Percentiles rank a stretch among this genome's conserved stretches.
These are phyloP conservation scores for Villa cingulata DNA, from an alignment of 2,888 invertebrate genomes.

Conservation along the genomic window DNA sequence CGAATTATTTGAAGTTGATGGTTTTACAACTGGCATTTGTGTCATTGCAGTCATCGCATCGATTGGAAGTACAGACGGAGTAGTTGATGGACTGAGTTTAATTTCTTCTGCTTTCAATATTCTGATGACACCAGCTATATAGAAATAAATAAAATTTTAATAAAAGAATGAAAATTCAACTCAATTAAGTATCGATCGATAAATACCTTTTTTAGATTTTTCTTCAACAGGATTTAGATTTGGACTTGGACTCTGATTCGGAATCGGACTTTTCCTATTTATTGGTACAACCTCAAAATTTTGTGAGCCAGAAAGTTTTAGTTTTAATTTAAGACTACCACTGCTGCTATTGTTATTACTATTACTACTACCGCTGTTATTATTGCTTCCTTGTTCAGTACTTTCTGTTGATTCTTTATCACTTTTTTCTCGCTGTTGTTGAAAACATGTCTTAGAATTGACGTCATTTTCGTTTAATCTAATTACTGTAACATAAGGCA, in stretches of 20 bases:
- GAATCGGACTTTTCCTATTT: slow-evolving; percentile 4
- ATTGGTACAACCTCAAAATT: slow-evolving; percentile 17
- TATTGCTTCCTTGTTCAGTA: too few relatives aligned
- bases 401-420: not conserved
- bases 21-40: slow-evolving; percentile 7
- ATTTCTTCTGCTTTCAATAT: slow-evolving; percentile 18
- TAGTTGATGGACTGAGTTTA: slow-evolving; percentile 13
- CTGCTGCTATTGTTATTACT: not conserved
- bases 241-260: not conserved
- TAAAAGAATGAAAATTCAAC: not conserved
- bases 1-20: not conserved
- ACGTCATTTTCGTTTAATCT: slow-evolving; percentile 14
- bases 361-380: too few relatives aligned
- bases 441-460: slow-evolving; percentile 13
- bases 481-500: slow-evolving; percentile 16
- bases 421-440: slow-evolving; percentile 1
- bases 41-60: slow-evolving; percentile 13
- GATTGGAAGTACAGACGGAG: slow-evolving; percentile 1
- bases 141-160: too few relatives aligned
- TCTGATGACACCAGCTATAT: slow-evolving; percentile 1
- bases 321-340: slow-evolving; percentile 18
- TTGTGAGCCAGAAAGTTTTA: slow-evolving; percentile 17
- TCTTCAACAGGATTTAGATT: not conserved
- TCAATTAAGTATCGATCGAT: not conserved
- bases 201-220: not conserved